Conservation (phyloP, 2,888 invertebrate species). For the Heliconius sara region DNA sequence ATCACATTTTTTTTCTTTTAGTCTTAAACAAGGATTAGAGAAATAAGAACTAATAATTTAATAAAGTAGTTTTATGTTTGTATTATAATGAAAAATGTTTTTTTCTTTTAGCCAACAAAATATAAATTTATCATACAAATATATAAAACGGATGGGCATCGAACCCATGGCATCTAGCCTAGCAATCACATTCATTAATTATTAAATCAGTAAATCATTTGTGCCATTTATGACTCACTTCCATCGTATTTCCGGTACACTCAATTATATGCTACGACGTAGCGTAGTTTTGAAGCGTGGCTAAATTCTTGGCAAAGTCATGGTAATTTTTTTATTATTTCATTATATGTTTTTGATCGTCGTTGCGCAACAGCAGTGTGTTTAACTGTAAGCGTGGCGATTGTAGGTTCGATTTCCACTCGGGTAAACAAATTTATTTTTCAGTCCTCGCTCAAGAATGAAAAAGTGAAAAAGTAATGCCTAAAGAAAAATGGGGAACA, state of each 20-base stretch:
- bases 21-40: no score
- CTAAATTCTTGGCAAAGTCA: conserved; percentile 12
- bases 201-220: neutral
- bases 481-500: no score
- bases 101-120: neutral
- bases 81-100: neutral
- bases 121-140: neutral
- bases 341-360: neutral
- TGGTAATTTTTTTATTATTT: neutral
- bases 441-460: neutral
- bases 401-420: neutral
- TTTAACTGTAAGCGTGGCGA: neutral
- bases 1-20: no score
- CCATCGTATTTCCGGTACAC: conserved; percentile 15
- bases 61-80: neutral
- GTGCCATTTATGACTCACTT: conserved; percentile 11
- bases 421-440: neutral
- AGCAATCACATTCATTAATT: neutral
- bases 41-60: no score
- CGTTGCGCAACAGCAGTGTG: neutral
- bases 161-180: neutral
- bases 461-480: no score
- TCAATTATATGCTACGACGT: conserved; percentile 13
- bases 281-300: conserved; percentile 1
- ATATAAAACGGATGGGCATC: neutral